Evolutionary conservation across 2,797 vertebrate species (phyloP).

Genomic region (Parauchenoglanis punctatus): DNA sequence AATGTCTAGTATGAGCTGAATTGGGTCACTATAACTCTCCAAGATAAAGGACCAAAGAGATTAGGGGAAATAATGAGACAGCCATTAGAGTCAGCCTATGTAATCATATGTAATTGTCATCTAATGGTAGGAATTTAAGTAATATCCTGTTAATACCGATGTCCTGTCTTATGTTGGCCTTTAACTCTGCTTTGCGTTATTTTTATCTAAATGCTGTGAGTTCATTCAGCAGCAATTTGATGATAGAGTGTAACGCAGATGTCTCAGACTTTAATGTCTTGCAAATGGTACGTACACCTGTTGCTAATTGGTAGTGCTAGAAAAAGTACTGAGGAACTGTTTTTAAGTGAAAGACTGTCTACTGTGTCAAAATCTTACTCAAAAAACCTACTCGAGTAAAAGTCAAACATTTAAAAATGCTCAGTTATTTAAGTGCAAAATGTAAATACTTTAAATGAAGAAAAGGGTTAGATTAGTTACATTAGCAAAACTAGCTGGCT

Average conservation of each 20-base stretch:
- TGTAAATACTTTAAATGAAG: not conserved
- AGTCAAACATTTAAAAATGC: not conserved
- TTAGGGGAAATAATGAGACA: not conserved
- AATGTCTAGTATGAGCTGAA: not conserved
- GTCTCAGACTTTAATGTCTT: not conserved
- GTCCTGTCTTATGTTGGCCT: not conserved
- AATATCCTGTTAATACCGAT: not conserved
- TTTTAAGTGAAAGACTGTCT: not conserved
- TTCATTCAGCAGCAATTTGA: not conserved
- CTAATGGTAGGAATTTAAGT: not conserved
- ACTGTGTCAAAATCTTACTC: not conserved
- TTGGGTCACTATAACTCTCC: not conserved
- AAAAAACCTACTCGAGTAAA: not conserved
- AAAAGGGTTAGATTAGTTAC: not conserved
- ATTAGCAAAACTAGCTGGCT: not conserved
- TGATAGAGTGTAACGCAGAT: not conserved
- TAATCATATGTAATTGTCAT: conserved; percentile 25
- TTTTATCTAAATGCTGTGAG: not conserved
- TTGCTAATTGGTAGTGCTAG: not conserved
- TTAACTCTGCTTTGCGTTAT: not conserved
- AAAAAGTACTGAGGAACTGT: not conserved
- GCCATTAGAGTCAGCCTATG: conserved; percentile 1
- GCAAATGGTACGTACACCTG: not conserved
- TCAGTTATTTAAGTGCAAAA: not conserved
- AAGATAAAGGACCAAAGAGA: conserved; percentile 17